Evolutionary conservation across 2,113 vertebrate species (phyloP), one percentile per base, ranked within the genome.

Genomic region (Tetrao urogallus): DNA sequence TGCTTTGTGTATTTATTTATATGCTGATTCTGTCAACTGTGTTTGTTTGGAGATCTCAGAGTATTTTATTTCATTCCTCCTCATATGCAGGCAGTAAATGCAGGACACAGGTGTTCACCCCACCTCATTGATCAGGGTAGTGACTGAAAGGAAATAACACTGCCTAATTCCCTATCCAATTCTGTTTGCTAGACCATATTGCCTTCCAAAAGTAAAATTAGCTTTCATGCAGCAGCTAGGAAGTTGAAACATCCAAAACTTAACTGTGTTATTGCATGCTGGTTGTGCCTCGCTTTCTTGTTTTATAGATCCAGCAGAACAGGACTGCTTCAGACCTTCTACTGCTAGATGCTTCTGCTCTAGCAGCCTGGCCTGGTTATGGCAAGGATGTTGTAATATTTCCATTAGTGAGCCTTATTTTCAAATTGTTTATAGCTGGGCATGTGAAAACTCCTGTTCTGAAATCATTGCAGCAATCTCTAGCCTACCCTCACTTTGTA

Each of bases 81-180:
- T 0, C 4, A 1, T 45, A 10, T 0, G 1, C 10, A 27, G 30
- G 12, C 61, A 45, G 58, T 48, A 74, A 84, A 18, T 34, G 25
- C 58, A 71, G 78, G 42, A 28, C 74, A 42, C 66, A 43, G 70
- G 67, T 70, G 84, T 79, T 84, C 32, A 11, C 69, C 76, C 54
- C 25, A 27, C 19, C 40, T 86, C 45, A 22, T 54, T 56, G 14
- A 3, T 40, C 45, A 47, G 22, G 21, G 50, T 54, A 25, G 50
- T 16, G 89, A 58, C 74, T 87, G 70, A 50, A 84, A 19, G 52
- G 52, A 77, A 17, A 43, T 30, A 13, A n/a, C 11, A 2, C 27
- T 52, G 19, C 25, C 57, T 19, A 28, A 65, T 86, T 84, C 58
- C 40, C 43, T 45, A 2, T 58, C 48, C n/a, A 32, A 11, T 69